A percentile compares a stretch with the other conserved stretches of the same genome.
Conservation (phyloP, 2,888 invertebrate species). For the Yponomeuta sedellus region DNA sequence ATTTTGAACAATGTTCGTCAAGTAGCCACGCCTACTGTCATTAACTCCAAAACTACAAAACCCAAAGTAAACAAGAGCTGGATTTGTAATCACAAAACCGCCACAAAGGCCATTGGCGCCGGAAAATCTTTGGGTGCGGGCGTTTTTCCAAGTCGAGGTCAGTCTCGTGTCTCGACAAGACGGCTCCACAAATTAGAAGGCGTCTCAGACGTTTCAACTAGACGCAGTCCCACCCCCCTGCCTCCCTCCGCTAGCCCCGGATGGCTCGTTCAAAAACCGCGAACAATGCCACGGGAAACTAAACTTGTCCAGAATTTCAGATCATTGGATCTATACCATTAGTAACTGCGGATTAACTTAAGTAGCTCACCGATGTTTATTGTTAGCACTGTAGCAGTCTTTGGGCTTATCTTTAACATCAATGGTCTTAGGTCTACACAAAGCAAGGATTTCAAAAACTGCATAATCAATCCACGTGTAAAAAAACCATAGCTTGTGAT, state of each 20-base stretch:
- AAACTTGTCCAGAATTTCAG: slow-evolving; percentile 50
- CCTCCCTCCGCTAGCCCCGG: slow-evolving; percentile 34
- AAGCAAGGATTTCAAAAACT: neutral
- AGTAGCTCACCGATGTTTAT: neutral
- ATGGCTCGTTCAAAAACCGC: slow-evolving; percentile 43
- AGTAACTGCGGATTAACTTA: slow-evolving; percentile 25
- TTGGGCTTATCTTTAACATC: neutral
- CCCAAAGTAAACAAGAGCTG: slow-evolving; percentile 9
- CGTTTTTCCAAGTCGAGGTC: slow-evolving; percentile 42
- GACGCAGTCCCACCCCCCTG: slow-evolving; percentile 34
- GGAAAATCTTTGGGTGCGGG: slow-evolving; percentile 33
- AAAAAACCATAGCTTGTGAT: neutral
- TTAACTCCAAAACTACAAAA: neutral
- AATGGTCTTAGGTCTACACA: neutral
- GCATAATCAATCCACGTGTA: neutral
- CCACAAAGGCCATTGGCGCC: slow-evolving; percentile 26
- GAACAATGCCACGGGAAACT: slow-evolving; percentile 60
- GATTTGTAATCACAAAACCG: slow-evolving; percentile 23
- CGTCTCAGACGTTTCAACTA: slow-evolving; percentile 53
- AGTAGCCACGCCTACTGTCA: neutral
- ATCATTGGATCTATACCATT: slow-evolving; percentile 46
- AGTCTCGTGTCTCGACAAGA: slow-evolving; percentile 37
- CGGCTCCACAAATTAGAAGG: slow-evolving; percentile 56
- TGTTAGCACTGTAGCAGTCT: no score
- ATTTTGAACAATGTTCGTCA: neutral